Evolutionary conservation across 1,140 invertebrate genomes (phyloP).

Genomic region (Hyposmocoma kahamanoa): DNA sequence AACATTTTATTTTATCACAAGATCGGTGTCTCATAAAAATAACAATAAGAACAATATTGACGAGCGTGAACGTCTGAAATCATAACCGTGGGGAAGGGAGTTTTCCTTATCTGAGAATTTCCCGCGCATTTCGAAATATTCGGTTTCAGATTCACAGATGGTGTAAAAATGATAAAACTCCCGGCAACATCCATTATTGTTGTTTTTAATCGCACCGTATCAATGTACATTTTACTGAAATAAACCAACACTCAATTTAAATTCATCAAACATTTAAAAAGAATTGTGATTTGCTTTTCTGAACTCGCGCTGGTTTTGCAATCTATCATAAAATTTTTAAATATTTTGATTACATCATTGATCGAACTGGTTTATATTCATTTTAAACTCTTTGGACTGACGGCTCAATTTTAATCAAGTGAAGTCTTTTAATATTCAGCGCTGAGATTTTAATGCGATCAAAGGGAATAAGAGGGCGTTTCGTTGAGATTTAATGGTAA

Average conservation of each 20-base stretch:
- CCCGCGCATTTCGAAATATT: slow-evolving; percentile 7
- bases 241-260: slow-evolving; percentile 1
- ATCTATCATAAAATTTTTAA: too few species aligned
- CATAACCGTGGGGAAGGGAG: slow-evolving; percentile 7
- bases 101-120: slow-evolving; percentile 11
- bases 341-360: too few species aligned
- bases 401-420: too few species aligned
- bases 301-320: too few species aligned
- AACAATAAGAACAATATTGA: slow-evolving; percentile 1
- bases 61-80: background rate
- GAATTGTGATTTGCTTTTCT: too few species aligned
- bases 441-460: slow-evolving; percentile 6
- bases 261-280: too few species aligned
- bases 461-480: slow-evolving; percentile 15
- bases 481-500: slow-evolving; percentile 20
- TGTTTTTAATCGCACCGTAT: slow-evolving; percentile 9
- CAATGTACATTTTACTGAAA: background rate
- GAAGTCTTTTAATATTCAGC: too few species aligned
- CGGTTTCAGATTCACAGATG: slow-evolving; percentile 9
- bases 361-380: too few species aligned
- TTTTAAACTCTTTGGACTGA: too few species aligned
- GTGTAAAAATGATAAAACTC: slow-evolving; percentile 17
- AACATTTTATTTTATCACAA: slow-evolving; percentile 3
- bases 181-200: slow-evolving; percentile 7
- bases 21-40: slow-evolving; percentile 2